Base-by-base conservation (phyloP, 2,888 invertebrate genomes). In the Gymnosoma rotundatum region DNA sequence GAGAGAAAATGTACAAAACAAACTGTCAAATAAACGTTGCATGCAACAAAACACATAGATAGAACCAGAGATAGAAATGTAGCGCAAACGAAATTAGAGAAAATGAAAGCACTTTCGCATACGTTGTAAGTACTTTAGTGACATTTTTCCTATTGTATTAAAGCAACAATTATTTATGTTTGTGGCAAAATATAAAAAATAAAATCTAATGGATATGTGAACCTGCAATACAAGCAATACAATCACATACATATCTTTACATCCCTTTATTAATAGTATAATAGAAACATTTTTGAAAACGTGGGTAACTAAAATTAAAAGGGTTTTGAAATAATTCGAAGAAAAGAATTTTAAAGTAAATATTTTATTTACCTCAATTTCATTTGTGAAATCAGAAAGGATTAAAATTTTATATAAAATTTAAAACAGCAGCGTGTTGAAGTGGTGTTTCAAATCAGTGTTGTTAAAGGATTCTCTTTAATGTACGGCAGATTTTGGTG, bases 131-230 rank as follows among this genome's bases (percentile, higher is more conserved):
- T 64, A 72, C 69, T 70, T 82, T 58, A 45, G 58, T 82, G 75
- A 64, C 75, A 76, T 66, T 76, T 63, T 67, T 20, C 18, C 45
- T 54, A 42, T 72, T 54, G 54, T 21, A 50, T 48, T 10, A 60
- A 60, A 73, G 16, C n/a, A 38, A 60, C 21, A 66, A 67, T 74
- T 74, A 66, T 80, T 58, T 60, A 63, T 54, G 63, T 64, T 64
- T 82, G 50, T 75, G 74, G 81, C 63, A 58, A 76, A 58, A 66
- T 69, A 56, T 69, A 64, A 45, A 32, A 32, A 5, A 67, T 66
- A 20, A 76, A 70, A 75, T 64, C 50, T 76, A 82, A 82, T 76
- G 81, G 75, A 7, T 70, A 52, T 50, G 58, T 54, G 54, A 54
- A 60, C 48, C 63, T 58, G 42, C 21, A 20, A 0, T 9, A 14